A percentile compares a stretch with the other conserved stretches of the same genome.
phyloP scores from a whole-genome alignment of 2,113 vertebrate species.

The Prolemur simus region DNA sequence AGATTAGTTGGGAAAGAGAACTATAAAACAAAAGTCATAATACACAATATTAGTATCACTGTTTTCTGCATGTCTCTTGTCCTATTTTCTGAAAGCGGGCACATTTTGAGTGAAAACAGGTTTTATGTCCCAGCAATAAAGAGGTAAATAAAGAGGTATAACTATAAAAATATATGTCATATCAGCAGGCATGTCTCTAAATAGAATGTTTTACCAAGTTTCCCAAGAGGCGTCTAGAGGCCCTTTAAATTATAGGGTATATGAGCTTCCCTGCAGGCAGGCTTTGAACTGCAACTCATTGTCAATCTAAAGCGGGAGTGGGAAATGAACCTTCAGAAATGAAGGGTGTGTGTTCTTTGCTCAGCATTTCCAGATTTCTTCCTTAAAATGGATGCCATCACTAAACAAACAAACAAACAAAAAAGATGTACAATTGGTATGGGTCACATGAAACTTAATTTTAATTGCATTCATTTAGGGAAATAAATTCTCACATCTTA shows the following conservation, averaged over 20 bases:
- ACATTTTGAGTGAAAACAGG: conserved; percentile 72
- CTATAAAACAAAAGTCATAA: conserved; percentile 68
- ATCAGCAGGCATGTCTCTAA: conserved; percentile 78
- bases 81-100: conserved; percentile 73
- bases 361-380: conserved; percentile 52
- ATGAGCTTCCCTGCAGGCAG: conserved; percentile 73
- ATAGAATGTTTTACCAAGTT: conserved; percentile 77
- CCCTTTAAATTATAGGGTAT: conserved; percentile 74
- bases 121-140: conserved; percentile 77
- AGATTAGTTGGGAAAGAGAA: conserved; percentile 34
- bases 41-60: conserved; percentile 62
- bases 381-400: conserved; percentile 38
- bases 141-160: conserved; percentile 73
- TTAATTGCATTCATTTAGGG: conserved; percentile 48
- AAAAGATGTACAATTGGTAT: neutral
- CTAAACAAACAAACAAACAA: neutral
- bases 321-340: conserved; percentile 61
- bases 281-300: conserved; percentile 69
- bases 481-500: neutral
- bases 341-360: neutral
- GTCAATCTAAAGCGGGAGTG: conserved; percentile 50
- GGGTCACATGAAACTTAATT: conserved; percentile 47
- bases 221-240: conserved; percentile 57
- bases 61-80: conserved; percentile 61
- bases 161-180: conserved; percentile 80